phyloP scores from a whole-genome alignment of 1,140 invertebrate species.

The Thalassaphorura encarpata region DNA sequence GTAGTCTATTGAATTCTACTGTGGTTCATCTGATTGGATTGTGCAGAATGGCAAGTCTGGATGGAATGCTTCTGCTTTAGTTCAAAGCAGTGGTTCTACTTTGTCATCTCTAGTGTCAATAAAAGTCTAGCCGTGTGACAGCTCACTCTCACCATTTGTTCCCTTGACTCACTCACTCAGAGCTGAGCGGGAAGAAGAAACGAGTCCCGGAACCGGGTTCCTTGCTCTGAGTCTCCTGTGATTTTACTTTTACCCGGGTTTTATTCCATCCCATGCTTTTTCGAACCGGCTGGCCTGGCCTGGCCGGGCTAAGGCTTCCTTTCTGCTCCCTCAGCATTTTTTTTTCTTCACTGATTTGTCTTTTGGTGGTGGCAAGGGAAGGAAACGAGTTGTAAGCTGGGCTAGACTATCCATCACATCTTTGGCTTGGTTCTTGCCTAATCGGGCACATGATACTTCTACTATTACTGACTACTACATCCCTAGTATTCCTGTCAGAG shows the following conservation, averaged over 20 bases:
- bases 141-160: constrained; percentile 17
- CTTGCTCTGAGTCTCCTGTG: background rate
- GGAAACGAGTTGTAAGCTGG: background rate
- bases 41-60: no score
- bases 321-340: constrained; percentile 1
- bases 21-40: no score
- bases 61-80: no score
- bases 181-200: no score
- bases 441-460: background rate
- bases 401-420: background rate
- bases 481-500: background rate
- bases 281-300: background rate
- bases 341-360: constrained; percentile 13
- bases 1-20: no score
- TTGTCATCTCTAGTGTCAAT: constrained; percentile 28
- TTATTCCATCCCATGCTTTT: background rate
- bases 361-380: no score
- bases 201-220: no score
- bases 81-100: constrained; percentile 7
- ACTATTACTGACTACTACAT: background rate
- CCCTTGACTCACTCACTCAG: constrained; percentile 2
- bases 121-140: constrained; percentile 24
- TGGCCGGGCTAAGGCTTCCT: background rate
- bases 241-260: background rate
- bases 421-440: no score